phyloP scores from a whole-genome alignment of 1,140 invertebrate species.

The Halesus radiatus region DNA sequence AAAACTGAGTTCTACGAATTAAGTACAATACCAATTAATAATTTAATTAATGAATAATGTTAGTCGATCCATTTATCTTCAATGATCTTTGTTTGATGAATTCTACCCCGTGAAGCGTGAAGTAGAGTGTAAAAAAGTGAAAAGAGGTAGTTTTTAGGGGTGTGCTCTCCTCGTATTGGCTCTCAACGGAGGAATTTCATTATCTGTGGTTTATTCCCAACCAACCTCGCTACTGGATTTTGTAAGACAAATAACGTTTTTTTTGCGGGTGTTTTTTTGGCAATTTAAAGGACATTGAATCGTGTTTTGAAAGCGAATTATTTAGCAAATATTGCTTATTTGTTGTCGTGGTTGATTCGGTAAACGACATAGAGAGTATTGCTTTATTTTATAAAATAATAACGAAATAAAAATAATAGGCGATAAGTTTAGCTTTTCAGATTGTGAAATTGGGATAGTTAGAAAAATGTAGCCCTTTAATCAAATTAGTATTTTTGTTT shows the following conservation, averaged over 20 bases:
- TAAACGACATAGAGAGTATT: no score
- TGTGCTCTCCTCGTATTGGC: background rate
- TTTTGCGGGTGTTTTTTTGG: background rate
- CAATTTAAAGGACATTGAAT: background rate
- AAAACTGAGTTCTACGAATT: no score
- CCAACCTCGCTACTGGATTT: background rate
- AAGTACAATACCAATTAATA: no score
- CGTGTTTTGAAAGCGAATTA: background rate
- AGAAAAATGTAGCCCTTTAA: no score
- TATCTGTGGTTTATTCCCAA: background rate
- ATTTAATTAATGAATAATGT: no score
- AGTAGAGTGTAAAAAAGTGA: background rate
- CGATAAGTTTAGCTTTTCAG: no score
- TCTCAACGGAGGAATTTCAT: background rate
- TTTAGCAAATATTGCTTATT: background rate
- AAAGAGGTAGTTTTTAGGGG: constrained; percentile 18
- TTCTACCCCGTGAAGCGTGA: constrained; percentile 3
- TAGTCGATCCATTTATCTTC: no score
- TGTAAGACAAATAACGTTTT: background rate
- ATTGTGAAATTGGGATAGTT: no score
- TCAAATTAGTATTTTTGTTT: no score
- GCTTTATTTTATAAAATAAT: no score
- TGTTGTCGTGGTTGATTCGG: background rate
- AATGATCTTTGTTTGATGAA: background rate
- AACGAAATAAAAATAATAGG: no score